A percentile compares a stretch with the other conserved stretches of the same genome.
phyloP scores from a whole-genome alignment of 2,888 invertebrate genomes.

The Vanessa cardui region DNA sequence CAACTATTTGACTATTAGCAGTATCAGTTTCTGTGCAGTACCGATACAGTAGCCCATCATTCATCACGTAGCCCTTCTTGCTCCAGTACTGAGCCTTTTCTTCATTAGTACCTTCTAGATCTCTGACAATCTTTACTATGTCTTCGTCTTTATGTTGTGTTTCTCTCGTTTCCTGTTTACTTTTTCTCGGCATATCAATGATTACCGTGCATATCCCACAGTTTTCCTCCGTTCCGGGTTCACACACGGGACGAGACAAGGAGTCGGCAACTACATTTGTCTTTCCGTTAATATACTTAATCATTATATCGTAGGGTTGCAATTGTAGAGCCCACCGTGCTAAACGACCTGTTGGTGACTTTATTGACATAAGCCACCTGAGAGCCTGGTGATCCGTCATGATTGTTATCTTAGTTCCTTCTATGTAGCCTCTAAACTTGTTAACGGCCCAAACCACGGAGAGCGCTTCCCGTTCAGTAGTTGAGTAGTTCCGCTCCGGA shows the following conservation, averaged over 20 bases:
- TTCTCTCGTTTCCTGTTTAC: not conserved
- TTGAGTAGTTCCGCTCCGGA: constrained; percentile 1
- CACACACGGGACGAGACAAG: constrained; percentile 4
- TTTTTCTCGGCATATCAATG: constrained; percentile 10
- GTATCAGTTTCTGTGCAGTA: not conserved
- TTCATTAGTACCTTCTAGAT: constrained; percentile 39
- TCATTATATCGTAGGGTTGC: not conserved
- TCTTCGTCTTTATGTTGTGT: constrained; percentile 12
- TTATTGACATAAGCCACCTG: constrained; percentile 1
- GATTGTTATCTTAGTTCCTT: not conserved
- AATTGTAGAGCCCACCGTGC: constrained; percentile 13
- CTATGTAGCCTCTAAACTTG: constrained; percentile 11
- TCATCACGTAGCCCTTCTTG: constrained; percentile 6
- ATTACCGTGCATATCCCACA: constrained; percentile 13
- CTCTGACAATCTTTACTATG: constrained; percentile 30
- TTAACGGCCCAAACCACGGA: constrained; percentile 8
- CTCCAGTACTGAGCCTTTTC: not conserved
- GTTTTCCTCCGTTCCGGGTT: not conserved
- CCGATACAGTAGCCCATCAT: constrained; percentile 5
- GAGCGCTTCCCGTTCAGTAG: constrained; percentile 10
- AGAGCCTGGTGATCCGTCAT: constrained; percentile 12
- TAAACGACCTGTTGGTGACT: constrained; percentile 7
- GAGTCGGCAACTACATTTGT: constrained; percentile 4
- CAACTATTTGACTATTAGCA: not conserved
- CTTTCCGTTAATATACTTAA: constrained; percentile 9